phyloP scores from a whole-genome alignment of 2,113 vertebrate species.

The Cairina moschata region DNA sequence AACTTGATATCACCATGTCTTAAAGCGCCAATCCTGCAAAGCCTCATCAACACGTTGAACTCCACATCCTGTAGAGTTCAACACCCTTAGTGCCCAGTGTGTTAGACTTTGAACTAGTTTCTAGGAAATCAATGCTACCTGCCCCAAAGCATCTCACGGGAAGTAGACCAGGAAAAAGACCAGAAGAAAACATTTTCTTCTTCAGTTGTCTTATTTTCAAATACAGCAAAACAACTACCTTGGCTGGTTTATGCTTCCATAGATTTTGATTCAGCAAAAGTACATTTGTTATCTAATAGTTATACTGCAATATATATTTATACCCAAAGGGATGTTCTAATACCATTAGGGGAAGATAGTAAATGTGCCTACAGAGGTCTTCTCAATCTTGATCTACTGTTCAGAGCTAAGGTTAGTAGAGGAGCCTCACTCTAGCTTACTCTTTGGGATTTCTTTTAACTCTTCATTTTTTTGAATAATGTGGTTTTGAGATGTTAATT shows the following conservation, averaged over 20 bases:
- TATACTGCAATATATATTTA: background rate
- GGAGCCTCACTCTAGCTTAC: background rate
- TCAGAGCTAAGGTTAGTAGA: background rate
- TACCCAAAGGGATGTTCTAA: background rate
- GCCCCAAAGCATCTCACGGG: background rate
- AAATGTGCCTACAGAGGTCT: background rate
- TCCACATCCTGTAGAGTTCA: background rate
- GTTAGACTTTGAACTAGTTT: background rate
- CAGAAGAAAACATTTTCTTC: background rate
- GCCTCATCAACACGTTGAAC: background rate
- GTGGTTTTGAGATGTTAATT: background rate
- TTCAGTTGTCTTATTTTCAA: background rate
- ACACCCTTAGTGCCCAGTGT: accelerated
- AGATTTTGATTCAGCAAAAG: background rate
- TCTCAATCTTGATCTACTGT: background rate
- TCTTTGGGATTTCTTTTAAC: background rate
- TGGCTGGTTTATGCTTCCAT: background rate
- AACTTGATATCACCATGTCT: background rate
- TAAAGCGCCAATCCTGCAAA: background rate
- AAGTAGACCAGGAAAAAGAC: background rate
- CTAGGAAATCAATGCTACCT: background rate
- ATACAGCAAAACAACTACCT: background rate
- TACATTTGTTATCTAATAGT: background rate
- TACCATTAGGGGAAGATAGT: background rate
- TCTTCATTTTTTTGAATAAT: background rate